These are phyloP conservation scores for Saccostrea glomerata DNA, from an alignment of 1,140 invertebrate species.

Conservation along the genomic window DNA sequence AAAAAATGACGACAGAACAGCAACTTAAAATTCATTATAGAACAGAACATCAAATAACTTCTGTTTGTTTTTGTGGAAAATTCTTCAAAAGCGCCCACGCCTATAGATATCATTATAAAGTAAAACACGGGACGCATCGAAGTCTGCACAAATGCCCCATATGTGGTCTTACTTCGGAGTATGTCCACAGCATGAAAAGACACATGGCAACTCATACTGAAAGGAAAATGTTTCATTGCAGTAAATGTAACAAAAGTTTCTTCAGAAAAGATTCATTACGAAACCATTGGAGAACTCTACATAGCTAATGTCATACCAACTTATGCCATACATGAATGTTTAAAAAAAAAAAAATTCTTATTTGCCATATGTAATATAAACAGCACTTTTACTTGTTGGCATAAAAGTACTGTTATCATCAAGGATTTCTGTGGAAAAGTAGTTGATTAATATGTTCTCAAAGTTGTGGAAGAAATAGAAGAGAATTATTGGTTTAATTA, in stretches of 20 bases:
- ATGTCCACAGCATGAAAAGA: slow-evolving; percentile 6
- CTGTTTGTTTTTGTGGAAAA: not conserved
- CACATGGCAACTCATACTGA: slow-evolving; percentile 27
- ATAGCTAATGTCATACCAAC: not conserved
- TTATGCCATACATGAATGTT: not conserved
- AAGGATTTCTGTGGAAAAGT: no score
- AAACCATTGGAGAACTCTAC: slow-evolving; percentile 11
- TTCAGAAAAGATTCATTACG: not conserved
- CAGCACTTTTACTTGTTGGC: no score
- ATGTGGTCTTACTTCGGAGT: slow-evolving; percentile 14
- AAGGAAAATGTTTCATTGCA: not conserved
- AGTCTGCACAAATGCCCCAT: not conserved
- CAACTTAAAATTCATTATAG: slow-evolving; percentile 18
- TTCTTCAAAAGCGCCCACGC: not conserved
- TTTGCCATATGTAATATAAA: no score
- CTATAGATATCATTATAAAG: slow-evolving; percentile 23
- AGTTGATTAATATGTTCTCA: no score
- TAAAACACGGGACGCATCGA: not conserved
- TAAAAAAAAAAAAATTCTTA: no score
- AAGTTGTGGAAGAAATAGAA: not conserved
- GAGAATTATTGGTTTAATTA: not conserved
- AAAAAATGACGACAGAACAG: not conserved
- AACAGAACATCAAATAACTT: slow-evolving; percentile 1
- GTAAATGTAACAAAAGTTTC: not conserved
- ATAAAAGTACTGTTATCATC: no score